phyloP scores from a whole-genome alignment of 2,888 invertebrate genomes.

The Callinectes sapidus region DNA sequence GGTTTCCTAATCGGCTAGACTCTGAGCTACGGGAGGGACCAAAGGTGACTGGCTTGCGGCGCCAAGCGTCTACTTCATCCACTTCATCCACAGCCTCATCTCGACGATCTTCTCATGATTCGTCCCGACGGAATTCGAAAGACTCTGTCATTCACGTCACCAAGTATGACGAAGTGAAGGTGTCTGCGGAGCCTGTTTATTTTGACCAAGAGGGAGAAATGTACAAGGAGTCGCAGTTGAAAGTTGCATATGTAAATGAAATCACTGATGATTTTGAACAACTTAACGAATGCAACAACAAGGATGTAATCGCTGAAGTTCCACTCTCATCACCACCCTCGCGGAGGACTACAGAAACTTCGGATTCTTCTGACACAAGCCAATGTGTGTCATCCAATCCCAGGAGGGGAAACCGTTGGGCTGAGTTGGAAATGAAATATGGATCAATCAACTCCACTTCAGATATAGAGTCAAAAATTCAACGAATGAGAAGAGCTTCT shows the following conservation, averaged over 20 bases:
- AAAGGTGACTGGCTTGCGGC: conserved; percentile 44
- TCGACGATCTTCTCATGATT: conserved; percentile 63
- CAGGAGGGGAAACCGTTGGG: conserved; percentile 59
- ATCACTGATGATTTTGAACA: conserved; percentile 67
- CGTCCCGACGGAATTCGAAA: conserved; percentile 63
- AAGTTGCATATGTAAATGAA: conserved; percentile 72
- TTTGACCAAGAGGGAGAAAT: conserved; percentile 70
- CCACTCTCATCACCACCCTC: conserved; percentile 54
- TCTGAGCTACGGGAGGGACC: conserved; percentile 69
- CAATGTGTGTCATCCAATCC: neutral
- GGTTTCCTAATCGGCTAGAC: conserved; percentile 66
- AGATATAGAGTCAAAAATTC: conserved; percentile 61
- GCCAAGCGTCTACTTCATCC: conserved; percentile 59
- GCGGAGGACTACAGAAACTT: neutral
- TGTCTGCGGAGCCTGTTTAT: conserved; percentile 69
- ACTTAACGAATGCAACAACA: conserved; percentile 41
- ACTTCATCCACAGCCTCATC: conserved; percentile 65
- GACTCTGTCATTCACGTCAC: conserved; percentile 67
- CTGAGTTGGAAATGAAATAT: conserved; percentile 66
- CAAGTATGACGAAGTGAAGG: conserved; percentile 65
- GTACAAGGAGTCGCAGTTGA: conserved; percentile 71
- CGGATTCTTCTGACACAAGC: neutral
- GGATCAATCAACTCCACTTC: conserved; percentile 45
- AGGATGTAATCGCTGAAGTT: conserved; percentile 66
- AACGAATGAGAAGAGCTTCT: conserved; percentile 58